Evolutionary conservation across 1,140 invertebrate genomes (phyloP).

Genomic region (Solenopsis fugax): DNA sequence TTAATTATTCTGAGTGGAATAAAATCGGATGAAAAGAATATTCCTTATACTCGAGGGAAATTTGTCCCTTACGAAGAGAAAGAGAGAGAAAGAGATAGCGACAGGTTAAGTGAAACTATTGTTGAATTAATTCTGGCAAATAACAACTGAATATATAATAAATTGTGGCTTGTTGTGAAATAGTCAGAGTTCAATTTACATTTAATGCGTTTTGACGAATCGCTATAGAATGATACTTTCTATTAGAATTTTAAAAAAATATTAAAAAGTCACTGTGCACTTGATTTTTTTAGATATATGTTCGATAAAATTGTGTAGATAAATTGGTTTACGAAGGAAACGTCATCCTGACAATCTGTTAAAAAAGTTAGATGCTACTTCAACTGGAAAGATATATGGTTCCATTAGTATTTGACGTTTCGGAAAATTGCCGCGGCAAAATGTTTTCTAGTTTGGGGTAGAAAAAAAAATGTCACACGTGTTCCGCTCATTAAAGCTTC

Average conservation of each 20-base stretch:
- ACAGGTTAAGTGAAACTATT: not conserved
- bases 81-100: not conserved
- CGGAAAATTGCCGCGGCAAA: constrained; percentile 17
- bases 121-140: constrained; percentile 1
- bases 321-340: not conserved
- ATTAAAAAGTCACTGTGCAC: not conserved
- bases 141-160: not conserved
- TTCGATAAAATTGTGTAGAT: not conserved
- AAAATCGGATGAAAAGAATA: constrained; percentile 13
- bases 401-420: constrained; percentile 42
- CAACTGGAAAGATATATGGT: constrained; percentile 9
- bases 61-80: not conserved
- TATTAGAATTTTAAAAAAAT: not conserved
- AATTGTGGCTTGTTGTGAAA: not conserved
- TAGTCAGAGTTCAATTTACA: not conserved
- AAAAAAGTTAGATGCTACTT: not conserved
- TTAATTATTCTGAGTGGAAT: constrained; percentile 43
- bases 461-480: constrained; percentile 9
- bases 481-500: constrained; percentile 37
- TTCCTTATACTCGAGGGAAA: not conserved
- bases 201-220: not conserved
- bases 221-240: not conserved
- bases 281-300: not conserved
- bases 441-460: not conserved
- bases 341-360: not conserved